phyloP scores from a whole-genome alignment of 2,113 vertebrate genomes.

The Vidua macroura region DNA sequence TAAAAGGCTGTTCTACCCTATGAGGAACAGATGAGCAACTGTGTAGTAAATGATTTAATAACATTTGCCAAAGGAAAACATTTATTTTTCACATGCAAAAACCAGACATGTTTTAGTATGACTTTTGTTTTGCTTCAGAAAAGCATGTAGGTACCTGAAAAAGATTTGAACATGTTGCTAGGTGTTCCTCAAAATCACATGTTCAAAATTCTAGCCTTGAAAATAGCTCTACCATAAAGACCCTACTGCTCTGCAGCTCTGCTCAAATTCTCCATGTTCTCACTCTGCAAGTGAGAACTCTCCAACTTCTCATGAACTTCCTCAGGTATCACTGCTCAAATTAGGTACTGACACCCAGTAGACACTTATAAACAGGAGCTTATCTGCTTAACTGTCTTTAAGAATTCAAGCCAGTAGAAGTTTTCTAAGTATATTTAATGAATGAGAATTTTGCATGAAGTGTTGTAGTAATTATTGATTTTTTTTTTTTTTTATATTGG shows the following conservation, averaged over 20 bases:
- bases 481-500: background rate
- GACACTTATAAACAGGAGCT: background rate
- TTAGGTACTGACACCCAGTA: background rate
- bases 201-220: background rate
- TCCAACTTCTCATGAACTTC: background rate
- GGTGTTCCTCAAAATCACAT: background rate
- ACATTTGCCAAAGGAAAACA: background rate
- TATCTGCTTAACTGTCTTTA: background rate
- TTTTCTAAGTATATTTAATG: background rate
- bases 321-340: background rate
- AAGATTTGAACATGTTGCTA: background rate
- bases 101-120: background rate
- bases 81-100: background rate
- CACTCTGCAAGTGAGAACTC: background rate
- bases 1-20: background rate
- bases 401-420: background rate
- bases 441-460: background rate
- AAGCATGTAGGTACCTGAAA: background rate
- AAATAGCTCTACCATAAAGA: background rate
- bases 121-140: background rate
- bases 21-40: background rate
- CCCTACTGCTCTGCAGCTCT: background rate
- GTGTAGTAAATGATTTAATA: background rate
- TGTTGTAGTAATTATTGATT: background rate
- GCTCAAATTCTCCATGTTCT: background rate